These are phyloP conservation scores for Tetragonula clypearis DNA, from an alignment of 1,140 invertebrate genomes.

Conservation along the genomic window DNA sequence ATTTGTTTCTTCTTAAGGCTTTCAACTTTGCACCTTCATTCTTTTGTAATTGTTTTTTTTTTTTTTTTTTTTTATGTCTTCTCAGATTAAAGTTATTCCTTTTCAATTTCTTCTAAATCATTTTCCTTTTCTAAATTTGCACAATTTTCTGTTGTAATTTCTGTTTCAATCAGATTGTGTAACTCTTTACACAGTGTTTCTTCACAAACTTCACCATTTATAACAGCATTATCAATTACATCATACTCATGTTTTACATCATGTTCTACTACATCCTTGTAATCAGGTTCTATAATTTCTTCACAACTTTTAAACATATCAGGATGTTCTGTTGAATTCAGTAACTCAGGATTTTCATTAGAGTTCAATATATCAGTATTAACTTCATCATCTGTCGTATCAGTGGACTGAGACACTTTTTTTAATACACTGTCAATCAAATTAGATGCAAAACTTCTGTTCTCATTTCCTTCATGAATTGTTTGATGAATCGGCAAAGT, in stretches of 20 bases:
- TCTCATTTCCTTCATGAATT: conserved; percentile 76
- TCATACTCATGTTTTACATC: conserved; percentile 63
- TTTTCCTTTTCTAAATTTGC: conserved; percentile 31
- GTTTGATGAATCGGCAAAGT: conserved; percentile 77
- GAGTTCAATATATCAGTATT: conserved; percentile 79
- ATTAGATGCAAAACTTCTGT: conserved; percentile 71
- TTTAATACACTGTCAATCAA: conserved; percentile 73
- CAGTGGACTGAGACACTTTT: conserved; percentile 77
- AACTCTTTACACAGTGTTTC: conserved; percentile 76
- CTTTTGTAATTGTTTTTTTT: background rate
- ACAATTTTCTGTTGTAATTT: conserved; percentile 57
- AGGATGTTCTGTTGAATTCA: conserved; percentile 70
- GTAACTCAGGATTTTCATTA: conserved; percentile 74
- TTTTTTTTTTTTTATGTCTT: conserved; percentile 53
- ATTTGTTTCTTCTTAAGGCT: conserved; percentile 12
- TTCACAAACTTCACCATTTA: conserved; percentile 73
- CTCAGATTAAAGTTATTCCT: conserved; percentile 46
- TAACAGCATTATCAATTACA: conserved; percentile 69
- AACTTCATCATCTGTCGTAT: conserved; percentile 78
- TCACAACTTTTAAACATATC: conserved; percentile 78
- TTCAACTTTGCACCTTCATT: conserved; percentile 39
- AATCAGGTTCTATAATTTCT: conserved; percentile 73
- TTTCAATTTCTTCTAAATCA: conserved; percentile 31
- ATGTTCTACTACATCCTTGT: conserved; percentile 66
- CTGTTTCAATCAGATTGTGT: conserved; percentile 75